These are phyloP conservation scores for Microcaecilia unicolor DNA, from an alignment of 2,797 vertebrate genomes.

Conservation along the genomic window DNA sequence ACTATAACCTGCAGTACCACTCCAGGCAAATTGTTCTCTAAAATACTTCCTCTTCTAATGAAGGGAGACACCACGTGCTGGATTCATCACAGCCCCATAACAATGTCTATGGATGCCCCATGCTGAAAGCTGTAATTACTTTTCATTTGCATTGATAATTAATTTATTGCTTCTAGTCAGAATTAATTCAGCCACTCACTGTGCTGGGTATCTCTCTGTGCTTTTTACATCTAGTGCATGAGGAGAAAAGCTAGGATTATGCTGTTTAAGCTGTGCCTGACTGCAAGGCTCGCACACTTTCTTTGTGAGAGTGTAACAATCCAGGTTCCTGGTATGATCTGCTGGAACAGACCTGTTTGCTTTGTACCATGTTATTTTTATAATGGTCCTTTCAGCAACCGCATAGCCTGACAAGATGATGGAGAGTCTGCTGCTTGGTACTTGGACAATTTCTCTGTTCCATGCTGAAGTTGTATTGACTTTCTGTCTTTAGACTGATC, in stretches of 20 bases:
- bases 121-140: not conserved
- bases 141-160: not conserved
- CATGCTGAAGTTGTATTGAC: not conserved
- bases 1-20: no score
- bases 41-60: no score
- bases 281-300: not conserved
- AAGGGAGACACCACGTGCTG: no score
- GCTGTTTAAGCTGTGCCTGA: not conserved
- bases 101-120: no score
- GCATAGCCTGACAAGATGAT: accelerated
- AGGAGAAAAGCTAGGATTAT: not conserved
- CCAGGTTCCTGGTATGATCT: not conserved
- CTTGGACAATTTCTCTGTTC: accelerated
- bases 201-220: not conserved
- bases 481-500: not conserved
- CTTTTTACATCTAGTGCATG: no score
- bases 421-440: not conserved
- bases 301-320: not conserved
- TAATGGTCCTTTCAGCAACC: not conserved
- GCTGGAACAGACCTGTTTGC: not conserved
- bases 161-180: not conserved
- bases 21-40: no score
- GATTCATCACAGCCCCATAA: no score
- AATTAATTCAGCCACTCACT: not conserved
- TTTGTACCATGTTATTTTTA: not conserved